Conservation (phyloP, 2,797 vertebrate species). For the Serranus cabrilla region DNA sequence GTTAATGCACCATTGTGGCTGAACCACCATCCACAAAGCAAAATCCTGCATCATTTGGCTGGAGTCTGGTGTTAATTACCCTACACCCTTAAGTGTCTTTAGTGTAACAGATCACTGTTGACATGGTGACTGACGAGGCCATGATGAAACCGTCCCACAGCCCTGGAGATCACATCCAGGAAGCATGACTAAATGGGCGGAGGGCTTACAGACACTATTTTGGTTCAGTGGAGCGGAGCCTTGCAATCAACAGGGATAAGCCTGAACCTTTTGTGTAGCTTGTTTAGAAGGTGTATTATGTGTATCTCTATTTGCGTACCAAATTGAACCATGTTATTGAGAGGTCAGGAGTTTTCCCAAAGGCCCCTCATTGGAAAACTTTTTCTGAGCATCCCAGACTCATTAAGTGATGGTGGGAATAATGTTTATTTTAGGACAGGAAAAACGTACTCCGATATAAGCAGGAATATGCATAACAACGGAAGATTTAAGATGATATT, state of each 20-base stretch:
- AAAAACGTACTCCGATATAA: slow-evolving; percentile 30
- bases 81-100: not conserved
- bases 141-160: slow-evolving; percentile 35
- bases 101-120: slow-evolving; percentile 22
- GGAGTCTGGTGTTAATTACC: slow-evolving; percentile 24
- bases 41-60: not conserved
- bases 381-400: slow-evolving; percentile 43
- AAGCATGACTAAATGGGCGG: slow-evolving; percentile 53
- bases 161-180: slow-evolving; percentile 53
- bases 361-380: slow-evolving; percentile 29
- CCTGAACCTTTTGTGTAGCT: slow-evolving; percentile 37
- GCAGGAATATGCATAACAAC: slow-evolving; percentile 35
- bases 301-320: slow-evolving; percentile 47
- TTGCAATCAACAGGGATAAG: slow-evolving; percentile 55
- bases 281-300: slow-evolving; percentile 34
- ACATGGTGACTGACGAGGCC: slow-evolving; percentile 38
- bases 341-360: slow-evolving; percentile 11
- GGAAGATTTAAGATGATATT: not conserved
- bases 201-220: slow-evolving; percentile 65
- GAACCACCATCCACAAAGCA: not conserved
- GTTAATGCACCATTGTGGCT: not conserved
- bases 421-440: slow-evolving; percentile 38
- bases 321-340: slow-evolving; percentile 34
- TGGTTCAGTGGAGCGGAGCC: slow-evolving; percentile 57
- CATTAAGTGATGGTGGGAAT: slow-evolving; percentile 32